These are phyloP conservation scores for Mus spretus DNA, from an alignment of 2,797 vertebrate species.

Conservation along the genomic window DNA sequence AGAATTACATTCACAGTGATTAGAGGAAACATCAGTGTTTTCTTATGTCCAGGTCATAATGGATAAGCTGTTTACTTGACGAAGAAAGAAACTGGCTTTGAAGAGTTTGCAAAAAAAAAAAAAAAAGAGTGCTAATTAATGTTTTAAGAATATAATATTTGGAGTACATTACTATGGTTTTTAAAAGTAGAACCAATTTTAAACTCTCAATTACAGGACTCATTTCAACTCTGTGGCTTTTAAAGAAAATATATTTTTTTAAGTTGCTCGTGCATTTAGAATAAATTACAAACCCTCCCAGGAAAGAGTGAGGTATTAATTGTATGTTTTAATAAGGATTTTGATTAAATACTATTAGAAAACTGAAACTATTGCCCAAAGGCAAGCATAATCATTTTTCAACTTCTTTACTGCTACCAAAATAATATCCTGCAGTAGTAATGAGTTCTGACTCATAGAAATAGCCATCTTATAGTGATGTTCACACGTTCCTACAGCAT, in stretches of 20 bases:
- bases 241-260: neutral
- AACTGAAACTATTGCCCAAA: conserved; percentile 51
- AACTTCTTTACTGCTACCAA: conserved; percentile 49
- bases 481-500: neutral
- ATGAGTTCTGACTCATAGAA: neutral
- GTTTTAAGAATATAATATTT: conserved; percentile 40
- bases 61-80: neutral
- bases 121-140: neutral
- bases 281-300: conserved; percentile 54
- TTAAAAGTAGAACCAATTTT: conserved; percentile 62
- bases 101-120: neutral
- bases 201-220: conserved; percentile 61
- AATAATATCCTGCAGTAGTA: neutral
- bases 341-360: neutral
- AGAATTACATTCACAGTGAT: neutral
- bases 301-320: conserved; percentile 14
- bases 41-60: conserved; percentile 45
- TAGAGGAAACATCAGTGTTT: conserved; percentile 8
- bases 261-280: conserved; percentile 18
- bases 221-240: conserved; percentile 48
- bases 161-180: conserved; percentile 33
- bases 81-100: conserved; percentile 39
- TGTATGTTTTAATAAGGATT: conserved; percentile 52
- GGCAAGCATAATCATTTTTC: neutral
- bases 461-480: neutral